Evolutionary conservation across 2,888 invertebrate species (phyloP).

Genomic region (Aphidius colemani): DNA sequence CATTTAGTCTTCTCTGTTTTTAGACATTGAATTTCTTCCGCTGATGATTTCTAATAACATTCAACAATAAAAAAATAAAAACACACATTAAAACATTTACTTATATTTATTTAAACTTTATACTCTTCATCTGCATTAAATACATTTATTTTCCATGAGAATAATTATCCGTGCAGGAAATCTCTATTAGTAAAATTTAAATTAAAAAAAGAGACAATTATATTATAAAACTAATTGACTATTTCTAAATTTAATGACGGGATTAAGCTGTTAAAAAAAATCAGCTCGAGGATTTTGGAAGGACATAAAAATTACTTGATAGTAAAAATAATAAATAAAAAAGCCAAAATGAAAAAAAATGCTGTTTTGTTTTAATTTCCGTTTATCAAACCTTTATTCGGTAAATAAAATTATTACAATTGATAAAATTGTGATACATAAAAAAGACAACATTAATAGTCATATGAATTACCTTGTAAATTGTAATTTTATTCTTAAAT

Average conservation of each 20-base stretch:
- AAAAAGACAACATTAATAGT: neutral
- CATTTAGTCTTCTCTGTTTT: slow-evolving; percentile 47
- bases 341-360: slow-evolving; percentile 20
- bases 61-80: neutral
- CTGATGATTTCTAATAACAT: slow-evolving; percentile 47
- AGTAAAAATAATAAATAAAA: slow-evolving; percentile 11
- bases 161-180: neutral
- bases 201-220: no score
- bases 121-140: neutral
- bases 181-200: no score
- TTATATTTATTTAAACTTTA: neutral
- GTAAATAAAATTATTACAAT: slow-evolving; percentile 13
- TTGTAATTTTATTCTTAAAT: slow-evolving; percentile 2
- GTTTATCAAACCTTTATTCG: neutral
- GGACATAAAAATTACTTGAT: neutral
- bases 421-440: slow-evolving; percentile 14
- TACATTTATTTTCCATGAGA: neutral
- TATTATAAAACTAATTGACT: no score
- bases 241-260: neutral
- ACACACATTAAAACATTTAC: neutral
- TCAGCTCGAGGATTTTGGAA: neutral
- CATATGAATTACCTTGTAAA: neutral
- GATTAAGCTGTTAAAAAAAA: no score
- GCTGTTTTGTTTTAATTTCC: neutral
- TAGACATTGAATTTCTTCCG: slow-evolving; percentile 45